phyloP scores from a whole-genome alignment of 2,888 invertebrate genomes.

The Cecidostiba fungosa region DNA sequence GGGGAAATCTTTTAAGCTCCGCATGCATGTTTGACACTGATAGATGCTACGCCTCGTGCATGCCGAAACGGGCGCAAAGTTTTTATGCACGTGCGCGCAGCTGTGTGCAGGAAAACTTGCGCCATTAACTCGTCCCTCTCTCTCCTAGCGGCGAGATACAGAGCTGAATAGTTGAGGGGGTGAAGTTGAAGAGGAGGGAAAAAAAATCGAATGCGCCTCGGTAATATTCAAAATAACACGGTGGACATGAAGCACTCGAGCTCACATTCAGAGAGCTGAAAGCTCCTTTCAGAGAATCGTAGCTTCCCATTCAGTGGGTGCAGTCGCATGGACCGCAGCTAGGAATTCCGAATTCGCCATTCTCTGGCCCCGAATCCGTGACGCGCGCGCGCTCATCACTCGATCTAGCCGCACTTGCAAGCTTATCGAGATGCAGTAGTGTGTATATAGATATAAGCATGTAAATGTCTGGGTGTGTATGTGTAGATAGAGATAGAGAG shows the following conservation, averaged over 20 bases:
- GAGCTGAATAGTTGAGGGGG: background rate
- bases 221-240: background rate
- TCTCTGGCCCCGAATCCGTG: slow-evolving; percentile 7
- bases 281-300: slow-evolving; percentile 1
- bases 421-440: background rate
- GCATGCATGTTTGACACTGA: slow-evolving; percentile 45
- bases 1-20: slow-evolving; percentile 48
- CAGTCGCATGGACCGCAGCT: background rate
- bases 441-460: background rate
- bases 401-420: background rate
- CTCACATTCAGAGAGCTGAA: background rate
- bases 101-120: slow-evolving; percentile 38
- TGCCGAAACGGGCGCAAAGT: slow-evolving; percentile 34
- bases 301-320: background rate
- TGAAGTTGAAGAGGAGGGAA: background rate
- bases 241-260: background rate
- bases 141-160: background rate
- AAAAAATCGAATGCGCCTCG: background rate
- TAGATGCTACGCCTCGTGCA: slow-evolving; percentile 39
- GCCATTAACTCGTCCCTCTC: slow-evolving; percentile 37
- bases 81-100: slow-evolving; percentile 37
- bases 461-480: too few relatives aligned
- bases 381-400: background rate
- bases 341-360: slow-evolving; percentile 10
- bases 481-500: background rate